Evolutionary conservation across 2,888 invertebrate species (phyloP), one percentile per base, ranked within the genome.

Genomic region (Trypoxylon attenuatum): DNA sequence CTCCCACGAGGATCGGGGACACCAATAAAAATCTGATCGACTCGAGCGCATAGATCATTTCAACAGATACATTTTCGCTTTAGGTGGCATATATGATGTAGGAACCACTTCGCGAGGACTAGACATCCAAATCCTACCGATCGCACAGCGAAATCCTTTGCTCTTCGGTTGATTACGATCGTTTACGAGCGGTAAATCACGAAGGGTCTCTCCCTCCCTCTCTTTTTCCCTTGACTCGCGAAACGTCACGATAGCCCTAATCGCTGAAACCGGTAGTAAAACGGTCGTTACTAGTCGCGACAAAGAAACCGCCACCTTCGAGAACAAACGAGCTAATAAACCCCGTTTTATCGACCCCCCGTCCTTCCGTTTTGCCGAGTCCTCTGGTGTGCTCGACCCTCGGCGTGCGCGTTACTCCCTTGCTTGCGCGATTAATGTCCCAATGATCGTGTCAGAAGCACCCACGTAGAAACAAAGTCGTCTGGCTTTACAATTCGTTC

Each of bases 161-260:
- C n/a, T 33, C 56, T 52, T 46, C 21, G 59, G 69, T 77, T 80
- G 77, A 80, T 80, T 80, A 72, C 79, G 76, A 77, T 73, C 78
- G 71, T 80, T 80, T 80, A 80, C 79, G 80, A 76, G 61, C 80
- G 78, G 65, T 80, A 80, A 80, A 80, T 80, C 80, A 80, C 56
- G 50, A 54, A 43, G 33, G 51, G 61, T 50, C 60, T 65, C 47
- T 25, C 39, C 38, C 53, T 42, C 38, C 15, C 8, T 51, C 29
- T 61, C 60, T 46, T 33, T 52, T 57, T 42, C 65, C 59, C 65
- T 72, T 71, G 70, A 72, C 70, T 72, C 71, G 73, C 71, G 50
- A 69, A 71, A 71, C 70, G 69, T 68, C 75, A 60, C 57, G 74
- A 69, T 71, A 70, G 59, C 69, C 59, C 68, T 76, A 71, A 72